A percentile compares a stretch with the other conserved stretches of the same genome.
Conservation (phyloP, 2,113 vertebrate species). For the Macquaria australasica region DNA sequence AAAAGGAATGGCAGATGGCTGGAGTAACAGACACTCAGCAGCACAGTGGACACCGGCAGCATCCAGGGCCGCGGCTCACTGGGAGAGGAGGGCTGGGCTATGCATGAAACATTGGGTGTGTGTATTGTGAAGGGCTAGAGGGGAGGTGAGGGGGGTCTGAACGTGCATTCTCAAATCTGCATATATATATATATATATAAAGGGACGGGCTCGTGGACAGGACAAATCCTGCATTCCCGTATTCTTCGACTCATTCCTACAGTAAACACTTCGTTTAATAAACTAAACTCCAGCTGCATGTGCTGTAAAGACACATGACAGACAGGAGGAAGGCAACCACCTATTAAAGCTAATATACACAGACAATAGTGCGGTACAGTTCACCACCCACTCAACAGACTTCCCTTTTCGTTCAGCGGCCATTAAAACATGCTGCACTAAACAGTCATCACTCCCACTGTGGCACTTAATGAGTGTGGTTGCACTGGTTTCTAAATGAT, state of each 20-base stretch:
- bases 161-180: slow-evolving; percentile 71
- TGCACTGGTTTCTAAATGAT: slow-evolving; percentile 37
- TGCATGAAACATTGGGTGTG: slow-evolving; percentile 65
- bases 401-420: slow-evolving; percentile 56
- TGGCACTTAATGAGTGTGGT: slow-evolving; percentile 53
- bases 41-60: slow-evolving; percentile 81
- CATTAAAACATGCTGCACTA: slow-evolving; percentile 58
- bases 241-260: slow-evolving; percentile 78
- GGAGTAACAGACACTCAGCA: slow-evolving; percentile 86
- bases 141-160: slow-evolving; percentile 48
- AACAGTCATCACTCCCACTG: slow-evolving; percentile 53
- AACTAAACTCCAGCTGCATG: slow-evolving; percentile 19
- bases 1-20: slow-evolving; percentile 88
- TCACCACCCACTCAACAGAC: slow-evolving; percentile 56
- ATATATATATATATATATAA: slow-evolving; percentile 58
- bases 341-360: slow-evolving; percentile 47
- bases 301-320: not conserved
- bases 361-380: slow-evolving; percentile 38
- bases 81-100: slow-evolving; percentile 65
- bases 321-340: slow-evolving; percentile 18
- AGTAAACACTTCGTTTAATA: slow-evolving; percentile 61
- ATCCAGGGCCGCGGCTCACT: slow-evolving; percentile 74
- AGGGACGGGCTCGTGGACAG: slow-evolving; percentile 20
- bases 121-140: slow-evolving; percentile 56
- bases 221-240: slow-evolving; percentile 63